A percentile compares a stretch with the other conserved stretches of the same genome.
Conservation (phyloP, 1,140 invertebrate genomes). For the Drosophila ogumai region DNA sequence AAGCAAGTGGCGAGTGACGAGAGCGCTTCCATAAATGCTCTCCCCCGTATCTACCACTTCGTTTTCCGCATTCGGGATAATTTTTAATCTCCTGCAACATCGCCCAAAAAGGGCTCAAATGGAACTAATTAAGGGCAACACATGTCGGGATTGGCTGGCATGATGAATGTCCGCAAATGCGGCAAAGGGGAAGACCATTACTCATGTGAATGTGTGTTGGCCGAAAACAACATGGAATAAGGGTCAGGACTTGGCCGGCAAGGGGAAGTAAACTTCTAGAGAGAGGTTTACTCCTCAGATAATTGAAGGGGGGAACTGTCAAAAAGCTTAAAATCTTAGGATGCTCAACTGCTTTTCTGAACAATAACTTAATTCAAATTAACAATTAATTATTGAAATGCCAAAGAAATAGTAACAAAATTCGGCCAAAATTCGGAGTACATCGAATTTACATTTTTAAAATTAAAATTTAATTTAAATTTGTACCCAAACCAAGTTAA, state of each 20-base stretch:
- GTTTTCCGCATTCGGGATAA: slow-evolving; percentile 37
- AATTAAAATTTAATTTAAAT: too few relatives aligned
- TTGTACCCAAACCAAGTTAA: too few relatives aligned
- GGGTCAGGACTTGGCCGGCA: background rate
- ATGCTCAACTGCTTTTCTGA: too few relatives aligned
- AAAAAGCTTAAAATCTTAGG: background rate
- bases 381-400: too few relatives aligned
- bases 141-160: slow-evolving; percentile 53
- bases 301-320: background rate
- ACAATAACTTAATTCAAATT: too few relatives aligned
- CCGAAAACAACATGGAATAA: slow-evolving; percentile 16
- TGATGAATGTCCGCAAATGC: slow-evolving; percentile 68
- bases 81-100: slow-evolving; percentile 47
- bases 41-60: background rate
- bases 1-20: background rate
- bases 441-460: too few relatives aligned
- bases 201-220: slow-evolving; percentile 36
- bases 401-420: too few relatives aligned
- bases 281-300: background rate
- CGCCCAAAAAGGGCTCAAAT: slow-evolving; percentile 18
- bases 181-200: slow-evolving; percentile 51
- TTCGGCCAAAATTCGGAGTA: too few relatives aligned
- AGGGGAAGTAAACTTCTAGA: background rate
- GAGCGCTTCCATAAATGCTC: slow-evolving; percentile 34
- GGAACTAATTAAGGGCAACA: slow-evolving; percentile 71